Evolutionary conservation across 2,888 invertebrate genomes (phyloP).

Genomic region (Neoaliturus tenellus): DNA sequence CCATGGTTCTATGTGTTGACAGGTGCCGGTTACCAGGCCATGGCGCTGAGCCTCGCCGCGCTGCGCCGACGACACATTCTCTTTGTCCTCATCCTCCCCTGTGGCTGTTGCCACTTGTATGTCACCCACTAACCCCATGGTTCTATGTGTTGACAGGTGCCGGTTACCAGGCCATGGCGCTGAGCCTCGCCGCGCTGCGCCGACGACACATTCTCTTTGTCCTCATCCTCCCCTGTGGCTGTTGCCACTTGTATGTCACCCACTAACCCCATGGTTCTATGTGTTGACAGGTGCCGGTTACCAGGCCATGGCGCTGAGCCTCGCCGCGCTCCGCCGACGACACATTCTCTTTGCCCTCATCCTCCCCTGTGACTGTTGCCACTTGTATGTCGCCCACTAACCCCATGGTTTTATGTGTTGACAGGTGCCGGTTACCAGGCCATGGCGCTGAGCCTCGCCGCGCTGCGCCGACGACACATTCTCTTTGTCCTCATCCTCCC

Average conservation of each 20-base stretch:
- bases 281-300: constrained; percentile 31
- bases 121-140: too few species aligned
- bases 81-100: constrained; percentile 74
- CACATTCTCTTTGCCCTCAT: constrained; percentile 76
- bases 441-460: constrained; percentile 64
- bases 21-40: constrained; percentile 56
- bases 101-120: too few species aligned
- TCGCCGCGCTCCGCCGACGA: constrained; percentile 72
- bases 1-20: too few species aligned
- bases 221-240: constrained; percentile 72
- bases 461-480: constrained; percentile 75
- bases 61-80: constrained; percentile 76
- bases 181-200: constrained; percentile 74
- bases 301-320: constrained; percentile 63
- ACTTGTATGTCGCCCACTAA: too few species aligned
- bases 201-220: constrained; percentile 76
- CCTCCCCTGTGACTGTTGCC: too few species aligned
- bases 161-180: constrained; percentile 60
- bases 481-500: constrained; percentile 76
- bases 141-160: neutral
- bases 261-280: too few species aligned
- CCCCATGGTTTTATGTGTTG: too few species aligned
- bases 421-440: constrained; percentile 52
- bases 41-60: constrained; percentile 64
- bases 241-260: too few species aligned